Evolutionary conservation across 64 coral and sea anemone genomes (phyloP).

Genomic region (Stichodactyla mertensii): DNA sequence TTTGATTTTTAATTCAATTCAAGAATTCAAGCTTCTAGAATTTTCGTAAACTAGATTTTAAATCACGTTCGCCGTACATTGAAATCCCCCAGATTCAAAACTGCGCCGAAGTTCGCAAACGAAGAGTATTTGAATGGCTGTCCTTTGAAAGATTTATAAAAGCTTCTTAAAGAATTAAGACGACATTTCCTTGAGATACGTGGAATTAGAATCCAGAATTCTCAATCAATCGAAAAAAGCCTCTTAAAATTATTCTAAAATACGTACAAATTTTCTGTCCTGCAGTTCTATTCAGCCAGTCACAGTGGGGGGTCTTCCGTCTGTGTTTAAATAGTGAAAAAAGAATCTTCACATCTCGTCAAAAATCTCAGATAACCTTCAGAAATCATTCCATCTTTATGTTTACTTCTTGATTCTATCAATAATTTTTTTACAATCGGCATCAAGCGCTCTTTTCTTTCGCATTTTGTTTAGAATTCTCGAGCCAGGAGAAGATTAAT

Average conservation of each 20-base stretch:
- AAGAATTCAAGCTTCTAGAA: background rate
- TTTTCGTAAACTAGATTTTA: too few relatives aligned
- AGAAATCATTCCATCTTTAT: background rate
- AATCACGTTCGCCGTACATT: background rate
- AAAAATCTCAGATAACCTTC: background rate
- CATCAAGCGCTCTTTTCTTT: background rate
- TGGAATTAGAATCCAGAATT: too few relatives aligned
- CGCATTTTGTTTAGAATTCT: too few relatives aligned
- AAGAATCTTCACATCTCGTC: background rate
- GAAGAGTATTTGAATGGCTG: too few relatives aligned
- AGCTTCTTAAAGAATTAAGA: too few relatives aligned
- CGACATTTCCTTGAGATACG: too few relatives aligned
- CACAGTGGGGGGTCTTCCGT: background rate
- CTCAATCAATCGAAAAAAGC: too few relatives aligned
- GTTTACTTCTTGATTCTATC: background rate
- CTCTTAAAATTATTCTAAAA: background rate
- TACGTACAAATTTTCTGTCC: background rate
- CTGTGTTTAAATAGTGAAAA: background rate
- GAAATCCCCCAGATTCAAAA: background rate
- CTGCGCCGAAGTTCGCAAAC: too few relatives aligned
- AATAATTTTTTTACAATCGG: background rate
- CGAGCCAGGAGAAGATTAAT: background rate
- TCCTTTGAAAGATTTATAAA: too few relatives aligned
- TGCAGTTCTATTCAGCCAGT: background rate
- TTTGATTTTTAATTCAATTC: background rate